phyloP scores from a whole-genome alignment of 2,113 vertebrate species.

The Pangasianodon hypophthalmus region DNA sequence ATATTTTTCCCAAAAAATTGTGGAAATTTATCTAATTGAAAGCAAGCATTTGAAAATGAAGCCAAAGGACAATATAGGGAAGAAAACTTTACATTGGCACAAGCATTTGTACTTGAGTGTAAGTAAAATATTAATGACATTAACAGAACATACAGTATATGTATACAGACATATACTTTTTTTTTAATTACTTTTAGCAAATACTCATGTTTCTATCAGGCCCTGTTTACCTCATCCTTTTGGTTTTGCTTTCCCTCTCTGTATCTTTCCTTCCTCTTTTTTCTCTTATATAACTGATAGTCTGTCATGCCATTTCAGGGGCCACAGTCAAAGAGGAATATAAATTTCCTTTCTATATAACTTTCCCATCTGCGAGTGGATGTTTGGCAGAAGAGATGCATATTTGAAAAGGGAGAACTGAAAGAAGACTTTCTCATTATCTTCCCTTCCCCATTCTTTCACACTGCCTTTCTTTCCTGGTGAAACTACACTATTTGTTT shows the following conservation, averaged over 20 bases:
- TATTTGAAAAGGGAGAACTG: conserved; percentile 8
- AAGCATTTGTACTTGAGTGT: not conserved
- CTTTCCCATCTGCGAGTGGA: not conserved
- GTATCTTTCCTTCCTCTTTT: not conserved
- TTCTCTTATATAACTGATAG: not conserved
- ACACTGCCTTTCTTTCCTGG: not conserved
- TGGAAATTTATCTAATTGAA: not conserved
- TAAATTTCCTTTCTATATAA: conserved; percentile 12
- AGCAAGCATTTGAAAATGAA: not conserved
- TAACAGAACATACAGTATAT: too few species aligned
- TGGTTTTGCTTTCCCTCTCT: not conserved
- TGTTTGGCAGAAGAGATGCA: conserved; percentile 9
- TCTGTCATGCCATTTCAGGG: conserved; percentile 1
- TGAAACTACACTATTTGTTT: not conserved
- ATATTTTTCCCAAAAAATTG: not conserved
- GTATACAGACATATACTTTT: too few species aligned
- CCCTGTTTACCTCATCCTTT: not conserved
- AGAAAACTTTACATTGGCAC: not conserved
- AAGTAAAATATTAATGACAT: too few species aligned
- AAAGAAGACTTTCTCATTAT: conserved; percentile 13
- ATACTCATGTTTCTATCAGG: not conserved
- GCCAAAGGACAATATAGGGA: not conserved
- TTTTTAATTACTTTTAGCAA: not conserved
- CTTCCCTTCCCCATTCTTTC: not conserved
- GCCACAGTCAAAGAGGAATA: not conserved